These are phyloP conservation scores for Rhagoletis zephyria DNA, from an alignment of 1,140 invertebrate genomes.

Conservation along the genomic window DNA sequence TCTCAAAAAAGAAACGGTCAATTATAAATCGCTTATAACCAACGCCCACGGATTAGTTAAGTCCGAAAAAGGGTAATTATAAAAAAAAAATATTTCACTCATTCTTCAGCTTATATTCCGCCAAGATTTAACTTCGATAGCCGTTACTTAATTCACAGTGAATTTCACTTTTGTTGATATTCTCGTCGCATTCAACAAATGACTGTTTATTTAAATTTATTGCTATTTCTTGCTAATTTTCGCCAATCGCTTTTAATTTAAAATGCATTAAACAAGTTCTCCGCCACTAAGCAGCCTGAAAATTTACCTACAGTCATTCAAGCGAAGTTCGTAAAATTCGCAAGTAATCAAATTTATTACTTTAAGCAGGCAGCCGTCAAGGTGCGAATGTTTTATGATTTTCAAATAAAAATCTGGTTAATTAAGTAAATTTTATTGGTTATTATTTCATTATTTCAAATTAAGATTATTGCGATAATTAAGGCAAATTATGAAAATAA, in stretches of 20 bases:
- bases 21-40: conserved; percentile 3
- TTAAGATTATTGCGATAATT: not conserved
- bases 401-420: conserved; percentile 14
- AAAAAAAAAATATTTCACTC: not conserved
- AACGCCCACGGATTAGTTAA: not conserved
- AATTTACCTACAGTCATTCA: not conserved
- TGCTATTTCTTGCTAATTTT: conserved; percentile 43
- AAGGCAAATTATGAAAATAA: not conserved
- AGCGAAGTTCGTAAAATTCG: not conserved
- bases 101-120: not conserved
- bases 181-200: not conserved
- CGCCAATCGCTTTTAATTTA: conserved; percentile 49
- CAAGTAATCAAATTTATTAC: conserved; percentile 42
- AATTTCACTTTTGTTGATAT: not conserved
- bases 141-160: not conserved
- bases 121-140: not conserved
- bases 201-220: conserved; percentile 27
- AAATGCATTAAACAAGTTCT: conserved; percentile 47
- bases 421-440: not conserved
- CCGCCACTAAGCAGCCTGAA: not conserved
- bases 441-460: not conserved
- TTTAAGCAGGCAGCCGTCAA: conserved; percentile 9
- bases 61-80: not conserved
- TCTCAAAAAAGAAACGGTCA: not conserved
- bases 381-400: conserved; percentile 29